Percentiles rank a stretch among this genome's conserved stretches.
These are phyloP conservation scores for Metopia argyrocephala DNA, from an alignment of 2,888 invertebrate genomes.

Conservation along the genomic window DNA sequence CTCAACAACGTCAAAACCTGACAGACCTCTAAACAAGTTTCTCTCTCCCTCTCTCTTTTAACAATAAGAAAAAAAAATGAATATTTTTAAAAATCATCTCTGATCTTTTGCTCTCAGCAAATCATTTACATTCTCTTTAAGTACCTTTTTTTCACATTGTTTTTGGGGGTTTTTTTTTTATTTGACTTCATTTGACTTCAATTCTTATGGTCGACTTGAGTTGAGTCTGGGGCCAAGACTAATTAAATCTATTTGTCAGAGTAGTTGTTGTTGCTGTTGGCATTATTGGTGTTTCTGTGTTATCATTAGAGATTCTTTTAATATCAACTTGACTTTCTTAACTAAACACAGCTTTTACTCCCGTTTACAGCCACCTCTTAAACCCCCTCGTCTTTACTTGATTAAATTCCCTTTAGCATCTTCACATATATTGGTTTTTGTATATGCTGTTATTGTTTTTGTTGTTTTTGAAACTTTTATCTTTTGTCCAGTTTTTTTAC, in stretches of 20 bases:
- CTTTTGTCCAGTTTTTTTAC: constrained; percentile 55
- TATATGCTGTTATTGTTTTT: background rate
- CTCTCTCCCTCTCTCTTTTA: background rate
- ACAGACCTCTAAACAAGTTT: constrained; percentile 55
- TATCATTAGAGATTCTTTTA: constrained; percentile 52
- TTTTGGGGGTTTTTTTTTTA: background rate
- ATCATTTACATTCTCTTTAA: background rate
- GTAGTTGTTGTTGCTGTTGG: constrained; percentile 19
- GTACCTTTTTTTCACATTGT: constrained; percentile 35
- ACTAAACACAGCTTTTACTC: background rate
- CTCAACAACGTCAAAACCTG: constrained; percentile 39
- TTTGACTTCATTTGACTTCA: background rate
- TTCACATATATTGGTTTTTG: background rate
- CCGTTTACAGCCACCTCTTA: background rate
- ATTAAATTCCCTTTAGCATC: constrained; percentile 44
- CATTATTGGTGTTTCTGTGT: constrained; percentile 53
- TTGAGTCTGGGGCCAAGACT: constrained; percentile 57
- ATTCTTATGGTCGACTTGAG: constrained; percentile 25
- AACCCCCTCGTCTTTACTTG: background rate
- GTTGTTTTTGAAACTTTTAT: constrained; percentile 44
- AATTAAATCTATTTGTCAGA: constrained; percentile 57
- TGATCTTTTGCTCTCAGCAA: no score
- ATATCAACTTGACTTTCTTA: constrained; percentile 1
- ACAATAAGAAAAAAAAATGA: constrained; percentile 16
- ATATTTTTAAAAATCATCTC: constrained; percentile 49